Percentiles rank a stretch among this genome's conserved stretches.
phyloP scores from a whole-genome alignment of 2,113 vertebrate species.

The Haliaeetus leucogaster region DNA sequence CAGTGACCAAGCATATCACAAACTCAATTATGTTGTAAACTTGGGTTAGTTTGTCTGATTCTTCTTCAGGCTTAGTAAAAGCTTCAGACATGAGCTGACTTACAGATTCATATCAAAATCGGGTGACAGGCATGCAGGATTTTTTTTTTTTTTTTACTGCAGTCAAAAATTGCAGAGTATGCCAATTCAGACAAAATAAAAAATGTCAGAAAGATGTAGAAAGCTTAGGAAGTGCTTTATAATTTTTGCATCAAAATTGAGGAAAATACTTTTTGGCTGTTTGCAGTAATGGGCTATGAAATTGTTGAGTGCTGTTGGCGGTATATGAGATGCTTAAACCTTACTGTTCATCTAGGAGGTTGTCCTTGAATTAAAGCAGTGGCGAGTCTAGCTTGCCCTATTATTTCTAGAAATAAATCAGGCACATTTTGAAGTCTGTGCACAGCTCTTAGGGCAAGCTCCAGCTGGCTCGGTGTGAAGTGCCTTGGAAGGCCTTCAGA shows the following conservation, averaged over 20 bases:
- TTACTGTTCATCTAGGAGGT: neutral
- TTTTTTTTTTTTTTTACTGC: neutral
- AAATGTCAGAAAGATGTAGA: neutral
- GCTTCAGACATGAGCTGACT: neutral
- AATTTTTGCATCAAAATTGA: neutral
- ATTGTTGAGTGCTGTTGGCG: neutral
- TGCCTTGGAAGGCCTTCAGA: neutral
- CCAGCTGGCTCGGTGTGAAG: neutral
- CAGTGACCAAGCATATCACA: neutral
- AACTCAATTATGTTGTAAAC: neutral
- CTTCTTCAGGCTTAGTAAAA: neutral
- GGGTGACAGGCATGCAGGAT: fast-evolving
- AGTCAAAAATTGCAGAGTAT: neutral
- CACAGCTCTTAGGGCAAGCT: neutral
- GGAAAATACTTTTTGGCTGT: neutral
- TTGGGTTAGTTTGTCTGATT: fast-evolving
- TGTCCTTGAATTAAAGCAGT: neutral
- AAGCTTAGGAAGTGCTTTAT: neutral
- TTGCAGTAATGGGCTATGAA: neutral
- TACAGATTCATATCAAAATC: fast-evolving
- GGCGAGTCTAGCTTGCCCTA: neutral
- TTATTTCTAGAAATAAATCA: neutral
- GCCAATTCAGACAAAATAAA: neutral
- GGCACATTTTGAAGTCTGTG: neutral
- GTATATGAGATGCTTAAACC: neutral